Conservation (phyloP, 2,113 vertebrate species). For the Epinephelus cyanopodus region DNA sequence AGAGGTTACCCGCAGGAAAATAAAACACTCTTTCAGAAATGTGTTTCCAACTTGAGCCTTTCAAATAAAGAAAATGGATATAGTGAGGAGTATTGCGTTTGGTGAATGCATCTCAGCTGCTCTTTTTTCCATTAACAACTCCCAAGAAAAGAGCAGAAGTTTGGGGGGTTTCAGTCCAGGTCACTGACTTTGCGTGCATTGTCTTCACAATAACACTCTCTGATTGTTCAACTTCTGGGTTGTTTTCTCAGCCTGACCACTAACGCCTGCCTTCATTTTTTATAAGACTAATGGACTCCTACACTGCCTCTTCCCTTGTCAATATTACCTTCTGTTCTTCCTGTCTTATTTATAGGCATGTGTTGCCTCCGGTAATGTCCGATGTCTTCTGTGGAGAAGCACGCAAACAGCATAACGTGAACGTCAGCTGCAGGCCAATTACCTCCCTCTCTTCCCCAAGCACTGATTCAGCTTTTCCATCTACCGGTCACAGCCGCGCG, state of each 20-base stretch:
- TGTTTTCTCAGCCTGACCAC: slow-evolving; percentile 67
- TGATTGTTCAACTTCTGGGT: slow-evolving; percentile 60
- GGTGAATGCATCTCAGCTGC: slow-evolving; percentile 43
- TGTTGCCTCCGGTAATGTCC: slow-evolving; percentile 61
- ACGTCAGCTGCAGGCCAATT: slow-evolving; percentile 27
- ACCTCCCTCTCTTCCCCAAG: slow-evolving; percentile 4
- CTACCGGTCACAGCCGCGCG: slow-evolving; percentile 34
- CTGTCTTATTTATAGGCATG: slow-evolving; percentile 82
- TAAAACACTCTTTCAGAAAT: slow-evolving; percentile 42
- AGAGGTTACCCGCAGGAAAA: slow-evolving; percentile 36
- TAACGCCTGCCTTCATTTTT: slow-evolving; percentile 80
- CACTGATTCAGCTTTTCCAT: slow-evolving; percentile 72
- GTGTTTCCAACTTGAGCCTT: slow-evolving; percentile 46
- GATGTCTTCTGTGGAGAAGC: slow-evolving; percentile 73
- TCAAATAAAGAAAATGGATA: slow-evolving; percentile 39
- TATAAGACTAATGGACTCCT: slow-evolving; percentile 86
- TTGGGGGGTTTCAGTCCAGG: slow-evolving; percentile 57
- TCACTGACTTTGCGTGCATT: slow-evolving; percentile 73
- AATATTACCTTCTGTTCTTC: slow-evolving; percentile 64
- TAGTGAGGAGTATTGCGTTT: background rate
- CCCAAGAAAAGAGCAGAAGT: slow-evolving; percentile 59
- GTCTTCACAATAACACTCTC: slow-evolving; percentile 52
- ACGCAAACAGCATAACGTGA: slow-evolving; percentile 59
- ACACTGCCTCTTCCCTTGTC: slow-evolving; percentile 60
- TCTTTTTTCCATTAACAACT: slow-evolving; percentile 63